phyloP scores from a whole-genome alignment of 2,113 vertebrate genomes.

The Phalacrocorax pelagicus region DNA sequence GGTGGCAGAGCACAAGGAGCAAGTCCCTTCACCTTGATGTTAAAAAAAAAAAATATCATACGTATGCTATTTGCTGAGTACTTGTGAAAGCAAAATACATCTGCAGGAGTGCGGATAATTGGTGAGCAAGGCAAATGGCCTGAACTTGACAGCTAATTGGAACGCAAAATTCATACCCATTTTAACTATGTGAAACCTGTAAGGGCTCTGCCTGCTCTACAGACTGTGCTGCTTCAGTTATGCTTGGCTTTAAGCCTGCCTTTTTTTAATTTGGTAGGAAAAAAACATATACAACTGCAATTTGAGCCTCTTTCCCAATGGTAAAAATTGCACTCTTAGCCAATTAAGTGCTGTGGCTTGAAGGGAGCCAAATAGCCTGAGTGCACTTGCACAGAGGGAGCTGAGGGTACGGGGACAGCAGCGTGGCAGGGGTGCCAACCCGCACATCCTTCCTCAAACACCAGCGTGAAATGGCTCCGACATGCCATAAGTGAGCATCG shows the following conservation, averaged over 20 bases:
- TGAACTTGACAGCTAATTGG: not conserved
- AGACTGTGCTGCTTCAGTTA: too few relatives aligned
- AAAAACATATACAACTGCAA: not conserved
- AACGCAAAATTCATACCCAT: not conserved
- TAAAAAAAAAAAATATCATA: not conserved
- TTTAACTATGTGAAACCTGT: too few relatives aligned
- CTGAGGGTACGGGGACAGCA: not conserved
- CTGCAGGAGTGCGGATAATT: rapidly evolving
- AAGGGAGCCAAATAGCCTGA: not conserved
- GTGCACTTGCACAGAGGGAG: too few relatives aligned
- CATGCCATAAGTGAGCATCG: not conserved
- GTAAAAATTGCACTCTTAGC: too few relatives aligned
- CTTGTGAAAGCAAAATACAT: not conserved
- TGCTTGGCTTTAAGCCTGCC: not conserved
- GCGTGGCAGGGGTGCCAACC: not conserved
- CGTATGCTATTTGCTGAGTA: not conserved
- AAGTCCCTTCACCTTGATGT: not conserved
- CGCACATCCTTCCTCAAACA: not conserved
- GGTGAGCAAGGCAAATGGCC: not conserved
- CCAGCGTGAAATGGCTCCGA: rapidly evolving
- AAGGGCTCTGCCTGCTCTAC: not conserved
- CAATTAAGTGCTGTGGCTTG: rapidly evolving
- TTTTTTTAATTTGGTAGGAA: not conserved
- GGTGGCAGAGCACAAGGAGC: rapidly evolving
- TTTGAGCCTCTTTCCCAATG: not conserved